Evolutionary conservation across 2,888 invertebrate genomes (phyloP), one percentile per base, ranked within the genome.

Genomic region (Pandemis corylana): DNA sequence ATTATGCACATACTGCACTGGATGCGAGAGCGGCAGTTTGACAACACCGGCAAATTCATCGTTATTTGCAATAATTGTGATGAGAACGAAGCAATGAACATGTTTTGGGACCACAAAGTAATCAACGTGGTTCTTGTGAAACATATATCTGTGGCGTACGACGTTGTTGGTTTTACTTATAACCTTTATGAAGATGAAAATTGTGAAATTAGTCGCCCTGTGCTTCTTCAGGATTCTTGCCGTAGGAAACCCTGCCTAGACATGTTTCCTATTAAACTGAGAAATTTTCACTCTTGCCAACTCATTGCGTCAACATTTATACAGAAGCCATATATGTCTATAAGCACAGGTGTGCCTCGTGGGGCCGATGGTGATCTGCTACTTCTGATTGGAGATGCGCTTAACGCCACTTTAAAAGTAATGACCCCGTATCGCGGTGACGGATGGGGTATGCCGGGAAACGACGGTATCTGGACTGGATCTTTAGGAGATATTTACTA

Each of bases 301-400:
- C 72, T 93, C 15, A 83, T 81, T 20, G 91, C 85, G 1, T 92
- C 93, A 0, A 90, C 91, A 1, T 93, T 90, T 68, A 77, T 81
- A 72, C 92, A 90, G 76, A 70, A 73, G 5, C 93, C 92, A 1
- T 92, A 83, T 65, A 91, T 92, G 90, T 78, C 80, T 1, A 80
- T 92, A 68, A 78, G 56, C 13, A 36, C 67, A 5, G 89, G 84
- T 13, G 78, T 72, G n/a, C 86, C 89, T 0, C 78, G 44, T 2
- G 93, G 93, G 2, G 83, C 86, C 20, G 91, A 93, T 76, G 93
- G 92, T 5, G 88, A 91, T 76, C 80, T 93, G 64, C 77, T 93
- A 1, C 68, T 77, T 46, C 78, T 91, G 12, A 80, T 93, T 68
- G 84, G 84, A 7, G 77, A 89, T 41, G 82, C 82, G 2, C 76